Evolutionary conservation across 1,140 invertebrate species (phyloP).

Genomic region (Eueides isabella): DNA sequence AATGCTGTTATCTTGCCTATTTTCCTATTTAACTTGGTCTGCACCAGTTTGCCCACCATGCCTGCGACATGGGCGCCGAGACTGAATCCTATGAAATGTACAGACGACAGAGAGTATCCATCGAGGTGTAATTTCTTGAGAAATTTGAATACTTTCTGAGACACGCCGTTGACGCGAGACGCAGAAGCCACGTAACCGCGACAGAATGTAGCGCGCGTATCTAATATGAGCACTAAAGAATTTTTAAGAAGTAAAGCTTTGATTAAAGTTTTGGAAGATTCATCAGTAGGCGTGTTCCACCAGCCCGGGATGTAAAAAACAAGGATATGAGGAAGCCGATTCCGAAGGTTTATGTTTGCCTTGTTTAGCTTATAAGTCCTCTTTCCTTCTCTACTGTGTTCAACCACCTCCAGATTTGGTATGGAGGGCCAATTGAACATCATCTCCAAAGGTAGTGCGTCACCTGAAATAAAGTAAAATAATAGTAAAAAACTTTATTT

Average conservation of each 20-base stretch:
- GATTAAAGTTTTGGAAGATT: constrained; percentile 57
- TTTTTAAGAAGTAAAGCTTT: constrained; percentile 55
- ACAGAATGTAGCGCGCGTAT: constrained; percentile 57
- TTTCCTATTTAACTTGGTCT: constrained; percentile 77
- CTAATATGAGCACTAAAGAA: constrained; percentile 53
- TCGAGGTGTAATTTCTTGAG: constrained; percentile 50
- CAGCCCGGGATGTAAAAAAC: constrained; percentile 66
- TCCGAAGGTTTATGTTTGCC: constrained; percentile 46
- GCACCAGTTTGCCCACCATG: constrained; percentile 86
- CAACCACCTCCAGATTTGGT: constrained; percentile 54
- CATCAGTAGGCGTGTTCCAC: constrained; percentile 70
- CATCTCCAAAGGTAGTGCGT: constrained; percentile 58
- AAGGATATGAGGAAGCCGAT: constrained; percentile 36
- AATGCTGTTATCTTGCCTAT: constrained; percentile 89
- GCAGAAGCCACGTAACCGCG: constrained; percentile 63
- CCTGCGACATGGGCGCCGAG: constrained; percentile 90
- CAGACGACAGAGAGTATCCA: constrained; percentile 70
- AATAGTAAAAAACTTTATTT: neutral
- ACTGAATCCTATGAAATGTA: constrained; percentile 91
- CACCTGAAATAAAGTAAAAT: constrained; percentile 53
- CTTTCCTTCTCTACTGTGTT: constrained; percentile 46
- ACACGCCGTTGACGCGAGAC: constrained; percentile 54
- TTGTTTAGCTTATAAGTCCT: constrained; percentile 46
- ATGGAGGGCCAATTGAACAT: constrained; percentile 52
- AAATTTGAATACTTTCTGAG: constrained; percentile 57